phyloP scores from a whole-genome alignment of 2,113 vertebrate species.

The Pagrus major region DNA sequence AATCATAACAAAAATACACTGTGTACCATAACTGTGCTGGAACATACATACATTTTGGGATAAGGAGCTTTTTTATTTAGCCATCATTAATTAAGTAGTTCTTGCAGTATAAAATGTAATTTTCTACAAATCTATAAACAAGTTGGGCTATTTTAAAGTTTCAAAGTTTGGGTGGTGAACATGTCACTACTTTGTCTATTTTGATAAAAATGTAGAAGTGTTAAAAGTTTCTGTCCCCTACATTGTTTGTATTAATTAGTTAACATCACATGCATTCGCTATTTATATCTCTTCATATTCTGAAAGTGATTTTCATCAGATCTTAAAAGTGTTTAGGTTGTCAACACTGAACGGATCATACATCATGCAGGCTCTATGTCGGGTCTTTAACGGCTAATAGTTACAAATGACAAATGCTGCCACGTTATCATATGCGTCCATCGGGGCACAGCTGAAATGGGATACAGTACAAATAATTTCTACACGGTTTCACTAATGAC shows the following conservation, averaged over 20 bases:
- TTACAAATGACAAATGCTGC: conserved; percentile 35
- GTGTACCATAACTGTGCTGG: neutral
- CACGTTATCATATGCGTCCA: neutral
- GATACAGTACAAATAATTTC: conserved; percentile 52
- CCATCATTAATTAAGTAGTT: neutral
- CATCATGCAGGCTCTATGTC: neutral
- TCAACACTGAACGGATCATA: neutral
- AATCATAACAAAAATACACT: conserved; percentile 1
- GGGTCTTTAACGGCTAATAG: neutral
- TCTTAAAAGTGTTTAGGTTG: neutral
- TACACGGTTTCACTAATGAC: conserved; percentile 64
- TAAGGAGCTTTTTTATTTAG: conserved; percentile 23
- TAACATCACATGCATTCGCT: neutral
- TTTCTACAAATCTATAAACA: neutral
- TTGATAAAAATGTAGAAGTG: neutral
- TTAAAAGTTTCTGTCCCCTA: neutral
- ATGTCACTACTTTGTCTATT: neutral
- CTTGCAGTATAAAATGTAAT: neutral
- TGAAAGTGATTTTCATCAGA: neutral
- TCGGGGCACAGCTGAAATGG: conserved; percentile 35
- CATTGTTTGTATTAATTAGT: neutral
- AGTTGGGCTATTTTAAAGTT: neutral
- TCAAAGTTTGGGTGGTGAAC: neutral
- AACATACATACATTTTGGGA: neutral
- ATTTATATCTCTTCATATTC: neutral